These are phyloP conservation scores for Melanotaenia maccullochi DNA, from an alignment of 2,797 vertebrate genomes.

Conservation along the genomic window DNA sequence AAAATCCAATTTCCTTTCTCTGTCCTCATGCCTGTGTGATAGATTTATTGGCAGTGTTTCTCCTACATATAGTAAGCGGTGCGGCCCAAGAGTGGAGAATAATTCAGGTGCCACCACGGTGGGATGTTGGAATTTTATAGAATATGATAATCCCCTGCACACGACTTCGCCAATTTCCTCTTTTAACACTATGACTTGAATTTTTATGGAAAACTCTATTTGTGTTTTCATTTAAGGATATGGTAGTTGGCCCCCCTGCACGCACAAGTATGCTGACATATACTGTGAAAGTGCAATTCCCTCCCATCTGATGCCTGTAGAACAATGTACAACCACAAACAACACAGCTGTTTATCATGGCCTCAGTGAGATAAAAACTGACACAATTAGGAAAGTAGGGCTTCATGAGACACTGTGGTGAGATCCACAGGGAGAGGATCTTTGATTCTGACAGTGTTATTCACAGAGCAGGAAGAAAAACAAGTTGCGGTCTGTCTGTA, in stretches of 20 bases:
- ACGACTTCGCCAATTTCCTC: constrained; percentile 13
- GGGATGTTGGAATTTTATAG: constrained; percentile 59
- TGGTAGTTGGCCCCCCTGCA: neutral
- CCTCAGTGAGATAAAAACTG: constrained; percentile 31
- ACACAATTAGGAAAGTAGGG: constrained; percentile 44
- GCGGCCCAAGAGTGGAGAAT: constrained; percentile 43
- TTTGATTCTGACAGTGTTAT: constrained; percentile 51
- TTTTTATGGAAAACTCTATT: constrained; percentile 24
- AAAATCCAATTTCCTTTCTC: constrained; percentile 84
- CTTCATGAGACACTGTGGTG: constrained; percentile 34
- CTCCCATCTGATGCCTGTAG: neutral
- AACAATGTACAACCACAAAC: constrained; percentile 3
- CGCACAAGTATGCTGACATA: constrained; percentile 9
- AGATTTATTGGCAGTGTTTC: constrained; percentile 78
- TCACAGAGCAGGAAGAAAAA: constrained; percentile 53
- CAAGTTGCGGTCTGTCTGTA: constrained; percentile 38
- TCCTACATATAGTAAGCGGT: constrained; percentile 54
- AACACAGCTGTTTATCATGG: constrained; percentile 12
- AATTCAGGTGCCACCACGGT: constrained; percentile 48
- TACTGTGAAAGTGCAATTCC: neutral
- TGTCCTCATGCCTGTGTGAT: constrained; percentile 58
- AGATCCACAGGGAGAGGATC: constrained; percentile 39
- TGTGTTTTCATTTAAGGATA: constrained; percentile 28
- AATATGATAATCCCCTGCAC: constrained; percentile 58
- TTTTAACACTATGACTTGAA: constrained; percentile 6